phyloP scores from a whole-genome alignment of 2,888 invertebrate species.

The Isotomurus palustris region DNA sequence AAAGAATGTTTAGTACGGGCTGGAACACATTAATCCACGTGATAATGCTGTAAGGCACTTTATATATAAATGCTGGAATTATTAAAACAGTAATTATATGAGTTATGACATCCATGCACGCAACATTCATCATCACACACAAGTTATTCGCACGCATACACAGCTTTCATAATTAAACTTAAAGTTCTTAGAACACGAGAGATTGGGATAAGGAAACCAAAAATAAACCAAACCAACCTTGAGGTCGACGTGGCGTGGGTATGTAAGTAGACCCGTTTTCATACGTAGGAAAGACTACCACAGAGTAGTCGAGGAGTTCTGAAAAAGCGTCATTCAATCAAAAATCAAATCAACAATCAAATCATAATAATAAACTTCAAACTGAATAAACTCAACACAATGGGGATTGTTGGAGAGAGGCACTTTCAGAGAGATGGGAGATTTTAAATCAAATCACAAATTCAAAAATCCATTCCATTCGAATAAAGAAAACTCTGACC shows the following conservation, averaged over 20 bases:
- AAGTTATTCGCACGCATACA: too few species aligned
- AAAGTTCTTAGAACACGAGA: too few species aligned
- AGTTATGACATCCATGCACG: background rate
- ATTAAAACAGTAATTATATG: background rate
- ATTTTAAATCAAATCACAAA: too few species aligned
- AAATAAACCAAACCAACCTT: slow-evolving; percentile 65
- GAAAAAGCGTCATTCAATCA: slow-evolving; percentile 53
- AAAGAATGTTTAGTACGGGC: background rate
- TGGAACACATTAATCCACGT: background rate
- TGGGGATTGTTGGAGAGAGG: too few species aligned
- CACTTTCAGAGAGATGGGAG: too few species aligned
- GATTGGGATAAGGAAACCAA: too few species aligned
- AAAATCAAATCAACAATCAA: slow-evolving; percentile 30
- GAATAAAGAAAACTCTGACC: too few species aligned
- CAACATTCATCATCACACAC: too few species aligned
- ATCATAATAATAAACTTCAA: slow-evolving; percentile 8
- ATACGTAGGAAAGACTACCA: slow-evolving; percentile 70
- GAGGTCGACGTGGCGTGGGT: slow-evolving; percentile 65
- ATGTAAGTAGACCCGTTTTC: slow-evolving; percentile 65
- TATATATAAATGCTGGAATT: too few species aligned
- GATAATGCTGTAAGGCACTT: background rate
- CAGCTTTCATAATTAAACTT: too few species aligned
- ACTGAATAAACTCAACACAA: slow-evolving; percentile 4
- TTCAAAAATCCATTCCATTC: too few species aligned
- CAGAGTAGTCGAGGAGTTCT: slow-evolving; percentile 69